A percentile compares a stretch with the other conserved stretches of the same genome.
Conservation (phyloP, 2,113 vertebrate genomes). For the Microtus montanus region DNA sequence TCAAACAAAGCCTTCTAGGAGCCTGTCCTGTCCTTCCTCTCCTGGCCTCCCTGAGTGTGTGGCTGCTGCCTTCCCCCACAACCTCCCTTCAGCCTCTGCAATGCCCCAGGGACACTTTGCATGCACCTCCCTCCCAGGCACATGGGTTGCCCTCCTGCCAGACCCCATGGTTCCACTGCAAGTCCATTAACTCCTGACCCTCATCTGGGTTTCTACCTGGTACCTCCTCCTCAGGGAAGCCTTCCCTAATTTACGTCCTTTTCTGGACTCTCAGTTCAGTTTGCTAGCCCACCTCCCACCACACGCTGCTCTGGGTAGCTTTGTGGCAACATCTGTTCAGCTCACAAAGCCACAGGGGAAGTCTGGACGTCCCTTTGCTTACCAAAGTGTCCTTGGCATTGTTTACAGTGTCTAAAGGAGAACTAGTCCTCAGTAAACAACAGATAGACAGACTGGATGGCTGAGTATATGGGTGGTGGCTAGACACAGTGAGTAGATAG, state of each 20-base stretch:
- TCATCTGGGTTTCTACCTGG: background rate
- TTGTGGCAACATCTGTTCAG: background rate
- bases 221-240: background rate
- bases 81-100: background rate
- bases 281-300: background rate
- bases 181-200: background rate
- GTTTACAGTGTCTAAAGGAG: background rate
- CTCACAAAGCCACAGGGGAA: background rate
- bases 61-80: rapidly evolving
- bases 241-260: background rate
- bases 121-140: background rate
- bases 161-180: no score
- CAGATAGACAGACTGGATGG: background rate
- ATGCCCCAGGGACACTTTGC: rapidly evolving
- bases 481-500: background rate
- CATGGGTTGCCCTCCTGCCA: background rate
- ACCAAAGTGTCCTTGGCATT: background rate
- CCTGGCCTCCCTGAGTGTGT: background rate
- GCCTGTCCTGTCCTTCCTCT: background rate
- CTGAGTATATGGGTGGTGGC: background rate
- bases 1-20: background rate
- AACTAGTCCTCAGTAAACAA: background rate
- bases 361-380: background rate
- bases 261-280: background rate
- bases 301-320: background rate